phyloP scores from a whole-genome alignment of 2,797 vertebrate genomes.

The Myiotriccus ornatus region DNA sequence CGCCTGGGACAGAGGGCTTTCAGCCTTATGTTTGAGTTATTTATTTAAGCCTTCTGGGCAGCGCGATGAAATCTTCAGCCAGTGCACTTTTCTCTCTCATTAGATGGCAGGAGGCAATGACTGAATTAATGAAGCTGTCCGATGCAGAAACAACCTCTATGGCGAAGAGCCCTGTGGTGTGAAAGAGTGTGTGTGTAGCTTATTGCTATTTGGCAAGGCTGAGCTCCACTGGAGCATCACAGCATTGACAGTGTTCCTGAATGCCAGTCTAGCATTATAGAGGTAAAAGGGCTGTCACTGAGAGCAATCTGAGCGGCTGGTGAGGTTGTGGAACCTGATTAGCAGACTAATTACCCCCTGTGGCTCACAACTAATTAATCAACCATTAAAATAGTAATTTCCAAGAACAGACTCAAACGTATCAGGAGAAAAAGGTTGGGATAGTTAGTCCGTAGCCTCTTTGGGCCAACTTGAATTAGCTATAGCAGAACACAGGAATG shows the following conservation, averaged over 20 bases:
- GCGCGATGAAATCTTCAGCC: constrained; percentile 15
- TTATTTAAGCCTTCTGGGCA: constrained; percentile 18
- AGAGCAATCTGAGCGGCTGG: constrained; percentile 19
- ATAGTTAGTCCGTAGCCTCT: neutral
- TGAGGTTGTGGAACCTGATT: constrained; percentile 44
- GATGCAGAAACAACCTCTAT: neutral
- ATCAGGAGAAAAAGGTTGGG: neutral
- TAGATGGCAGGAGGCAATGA: constrained; percentile 15
- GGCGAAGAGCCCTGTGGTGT: neutral
- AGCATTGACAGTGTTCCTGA: neutral
- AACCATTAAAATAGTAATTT: constrained; percentile 59
- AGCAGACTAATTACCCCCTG: constrained; percentile 59
- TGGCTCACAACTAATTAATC: constrained; percentile 68
- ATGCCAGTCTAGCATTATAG: neutral
- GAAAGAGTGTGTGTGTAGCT: neutral
- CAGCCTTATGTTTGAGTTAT: neutral
- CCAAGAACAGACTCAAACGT: constrained; percentile 19
- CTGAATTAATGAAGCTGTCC: constrained; percentile 66
- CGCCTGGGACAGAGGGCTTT: neutral
- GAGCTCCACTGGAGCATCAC: constrained; percentile 26
- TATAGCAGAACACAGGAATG: neutral
- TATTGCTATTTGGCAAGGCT: neutral
- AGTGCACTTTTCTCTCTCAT: neutral
- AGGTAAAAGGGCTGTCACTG: constrained; percentile 8
- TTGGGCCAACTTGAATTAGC: neutral